A percentile compares a stretch with the other conserved stretches of the same genome.
phyloP scores from a whole-genome alignment of 2,113 vertebrate species.

The Gadus macrocephalus region DNA sequence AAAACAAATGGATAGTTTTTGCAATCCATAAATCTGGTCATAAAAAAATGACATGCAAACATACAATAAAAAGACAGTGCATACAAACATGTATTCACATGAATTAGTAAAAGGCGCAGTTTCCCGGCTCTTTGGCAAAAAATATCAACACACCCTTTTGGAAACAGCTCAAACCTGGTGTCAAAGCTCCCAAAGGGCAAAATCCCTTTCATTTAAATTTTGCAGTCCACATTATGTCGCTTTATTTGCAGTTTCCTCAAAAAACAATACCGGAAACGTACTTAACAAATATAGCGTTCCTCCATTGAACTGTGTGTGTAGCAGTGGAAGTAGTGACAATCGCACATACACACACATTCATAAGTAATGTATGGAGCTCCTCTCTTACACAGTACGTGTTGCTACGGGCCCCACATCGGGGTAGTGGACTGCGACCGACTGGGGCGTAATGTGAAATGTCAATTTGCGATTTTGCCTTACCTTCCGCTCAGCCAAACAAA shows the following conservation, averaged over 20 bases:
- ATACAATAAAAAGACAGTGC: too few relatives aligned
- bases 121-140: background rate
- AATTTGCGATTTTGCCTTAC: slow-evolving; percentile 40
- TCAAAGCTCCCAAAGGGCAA: too few relatives aligned
- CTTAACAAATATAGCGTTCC: background rate
- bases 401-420: slow-evolving; percentile 26
- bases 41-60: too few relatives aligned
- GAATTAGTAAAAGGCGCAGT: too few relatives aligned
- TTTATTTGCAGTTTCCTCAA: too few relatives aligned
- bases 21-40: too few relatives aligned
- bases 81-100: too few relatives aligned
- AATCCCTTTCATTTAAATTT: too few relatives aligned
- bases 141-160: background rate
- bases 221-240: too few relatives aligned
- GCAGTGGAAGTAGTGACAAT: slow-evolving; percentile 11
- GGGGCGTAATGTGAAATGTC: slow-evolving; percentile 39
- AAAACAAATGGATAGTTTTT: background rate
- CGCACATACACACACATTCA: slow-evolving; percentile 31
- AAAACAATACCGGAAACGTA: too few relatives aligned
- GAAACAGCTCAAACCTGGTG: slow-evolving; percentile 5
- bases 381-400: slow-evolving; percentile 57
- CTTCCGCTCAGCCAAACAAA: slow-evolving; percentile 42
- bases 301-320: background rate
- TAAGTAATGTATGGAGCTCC: slow-evolving; percentile 61
- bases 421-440: slow-evolving; percentile 8